A percentile compares a stretch with the other conserved stretches of the same genome.
Evolutionary conservation across 2,888 invertebrate species (phyloP).

Genomic region (Heliconius ethilla): DNA sequence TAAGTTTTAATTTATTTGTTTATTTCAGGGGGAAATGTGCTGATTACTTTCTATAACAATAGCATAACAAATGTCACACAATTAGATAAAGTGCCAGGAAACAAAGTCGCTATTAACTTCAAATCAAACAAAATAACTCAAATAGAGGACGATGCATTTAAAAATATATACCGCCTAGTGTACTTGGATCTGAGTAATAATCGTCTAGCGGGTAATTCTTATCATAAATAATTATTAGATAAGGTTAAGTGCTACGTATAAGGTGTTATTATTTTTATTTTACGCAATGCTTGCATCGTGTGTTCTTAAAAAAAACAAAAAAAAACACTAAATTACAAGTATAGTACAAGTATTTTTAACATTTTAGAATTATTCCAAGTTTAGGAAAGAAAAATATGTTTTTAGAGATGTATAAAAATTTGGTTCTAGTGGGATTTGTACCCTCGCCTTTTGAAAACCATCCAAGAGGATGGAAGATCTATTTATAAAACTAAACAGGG

Average conservation of each 20-base stretch:
- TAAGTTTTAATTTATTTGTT: neutral
- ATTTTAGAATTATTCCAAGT: too few relatives aligned
- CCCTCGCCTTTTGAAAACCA: too few relatives aligned
- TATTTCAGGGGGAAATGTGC: conserved; percentile 68
- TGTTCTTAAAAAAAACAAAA: too few relatives aligned
- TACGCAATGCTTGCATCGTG: too few relatives aligned
- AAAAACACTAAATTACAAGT: too few relatives aligned
- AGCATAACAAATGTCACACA: conserved; percentile 74
- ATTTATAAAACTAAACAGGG: too few relatives aligned
- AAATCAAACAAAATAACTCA: conserved; percentile 78
- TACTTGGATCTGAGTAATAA: conserved; percentile 83
- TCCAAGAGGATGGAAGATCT: too few relatives aligned
- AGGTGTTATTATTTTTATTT: neutral
- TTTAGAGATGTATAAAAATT: too few relatives aligned
- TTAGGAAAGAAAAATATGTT: too few relatives aligned
- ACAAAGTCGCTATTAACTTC: conserved; percentile 76
- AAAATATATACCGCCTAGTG: conserved; percentile 72
- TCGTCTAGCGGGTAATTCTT: conserved; percentile 72
- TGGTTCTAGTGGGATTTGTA: too few relatives aligned
- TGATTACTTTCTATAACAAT: conserved; percentile 82
- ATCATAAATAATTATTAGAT: neutral
- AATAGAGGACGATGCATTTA: conserved; percentile 78
- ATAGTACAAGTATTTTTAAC: too few relatives aligned
- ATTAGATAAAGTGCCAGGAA: conserved; percentile 70
- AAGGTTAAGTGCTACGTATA: conserved; percentile 1